Evolutionary conservation across 2,797 vertebrate species (phyloP), one percentile per base, ranked within the genome.

Genomic region (Etheostoma nigrum): DNA sequence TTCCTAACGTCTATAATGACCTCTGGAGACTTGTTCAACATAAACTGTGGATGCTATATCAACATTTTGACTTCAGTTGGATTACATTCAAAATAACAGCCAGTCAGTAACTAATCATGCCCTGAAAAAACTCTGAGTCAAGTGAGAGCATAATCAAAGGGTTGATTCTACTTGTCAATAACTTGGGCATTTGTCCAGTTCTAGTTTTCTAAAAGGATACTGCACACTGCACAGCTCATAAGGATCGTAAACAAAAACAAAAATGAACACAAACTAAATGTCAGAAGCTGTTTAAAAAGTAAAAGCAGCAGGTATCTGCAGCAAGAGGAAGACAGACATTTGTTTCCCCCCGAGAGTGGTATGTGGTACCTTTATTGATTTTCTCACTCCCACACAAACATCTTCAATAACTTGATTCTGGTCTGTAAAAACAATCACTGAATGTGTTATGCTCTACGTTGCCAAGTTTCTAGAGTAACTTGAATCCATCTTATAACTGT

Each of bases 361-460:
- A 10, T 49, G 53, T 53, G 49, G 60, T 14, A 18, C 44, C 14
- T 33, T 55, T 18, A 81, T 72, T 81, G 70, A 79, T 84, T 72
- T 82, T 57, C 16, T 53, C 30, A 12, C 33, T 76, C 47, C 44
- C 53, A 76, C 59, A 78, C 72, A 78, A 76, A 77, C 68, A 76
- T 18, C 8, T 48, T 59, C 36, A 40, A 3, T 40, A 13, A 68
- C 52, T 64, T 52, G 23, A 67, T 70, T 78, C 33, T 71, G 30
- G 19, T 44, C 47, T 72, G 44, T n/a, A 30, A 47, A 40, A 73
- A 64, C 6, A 55, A 52, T 76, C 51, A 70, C 5, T 67, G 58
- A 57, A 36, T 44, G 18, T 45, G 14, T 55, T 63, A 21, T 67
- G 5, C 2, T 40, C 4, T 1, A 15, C 16, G 18, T 51, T 55